These are phyloP conservation scores for Anorthoa munda DNA, from an alignment of 2,888 invertebrate species.

Conservation along the genomic window DNA sequence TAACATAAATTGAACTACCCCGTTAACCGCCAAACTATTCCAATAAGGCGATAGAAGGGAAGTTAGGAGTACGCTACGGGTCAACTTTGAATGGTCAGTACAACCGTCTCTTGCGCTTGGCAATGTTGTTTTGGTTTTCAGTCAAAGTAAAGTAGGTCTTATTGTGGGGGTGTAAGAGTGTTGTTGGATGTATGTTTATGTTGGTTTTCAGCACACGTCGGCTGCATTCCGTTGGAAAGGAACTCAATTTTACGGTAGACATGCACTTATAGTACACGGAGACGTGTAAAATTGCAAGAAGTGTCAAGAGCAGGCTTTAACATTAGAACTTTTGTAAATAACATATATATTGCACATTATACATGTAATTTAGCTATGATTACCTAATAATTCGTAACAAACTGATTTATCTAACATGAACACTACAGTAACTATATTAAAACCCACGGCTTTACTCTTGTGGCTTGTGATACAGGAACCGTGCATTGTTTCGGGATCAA, in stretches of 20 bases:
- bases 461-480: too few relatives aligned
- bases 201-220: constrained; percentile 69
- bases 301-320: constrained; percentile 52
- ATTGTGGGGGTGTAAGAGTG: constrained; percentile 49
- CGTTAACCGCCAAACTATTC: constrained; percentile 47
- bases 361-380: too few relatives aligned
- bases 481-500: too few relatives aligned
- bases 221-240: constrained; percentile 77
- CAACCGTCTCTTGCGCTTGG: constrained; percentile 63
- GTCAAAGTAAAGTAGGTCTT: constrained; percentile 67
- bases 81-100: constrained; percentile 68
- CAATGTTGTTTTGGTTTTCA: constrained; percentile 62
- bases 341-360: background rate
- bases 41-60: constrained; percentile 53
- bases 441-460: too few relatives aligned
- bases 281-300: constrained; percentile 65
- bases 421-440: too few relatives aligned
- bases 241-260: constrained; percentile 83
- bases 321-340: constrained; percentile 15
- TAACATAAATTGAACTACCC: constrained; percentile 65
- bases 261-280: constrained; percentile 72
- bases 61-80: constrained; percentile 56
- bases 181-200: constrained; percentile 44
- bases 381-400: too few relatives aligned
- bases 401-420: too few relatives aligned